Evolutionary conservation across 1,140 invertebrate species (phyloP).

Genomic region (Spodoptera frugiperda): DNA sequence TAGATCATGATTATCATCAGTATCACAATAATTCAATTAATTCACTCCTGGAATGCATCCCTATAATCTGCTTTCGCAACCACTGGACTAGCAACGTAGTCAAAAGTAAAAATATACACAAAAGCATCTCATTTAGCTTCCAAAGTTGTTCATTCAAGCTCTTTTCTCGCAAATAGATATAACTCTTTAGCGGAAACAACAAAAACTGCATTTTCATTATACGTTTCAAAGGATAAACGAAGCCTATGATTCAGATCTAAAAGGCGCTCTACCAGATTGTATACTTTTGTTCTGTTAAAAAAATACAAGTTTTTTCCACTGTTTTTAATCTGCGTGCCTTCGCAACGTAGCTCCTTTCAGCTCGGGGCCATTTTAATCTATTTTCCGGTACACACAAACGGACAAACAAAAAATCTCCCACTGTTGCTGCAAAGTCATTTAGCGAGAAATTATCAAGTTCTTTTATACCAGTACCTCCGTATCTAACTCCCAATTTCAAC

Average conservation of each 20-base stretch:
- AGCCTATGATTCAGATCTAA: constrained; percentile 34
- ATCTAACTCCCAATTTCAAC: constrained; percentile 22
- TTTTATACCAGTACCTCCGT: neutral
- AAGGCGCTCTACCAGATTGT: constrained; percentile 60
- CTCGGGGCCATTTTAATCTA: constrained; percentile 78
- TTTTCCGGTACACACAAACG: constrained; percentile 72
- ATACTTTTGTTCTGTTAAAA: constrained; percentile 63
- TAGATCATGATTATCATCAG: too few species aligned
- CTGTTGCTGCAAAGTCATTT: constrained; percentile 68
- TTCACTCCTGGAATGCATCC: too few species aligned
- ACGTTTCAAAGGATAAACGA: constrained; percentile 42
- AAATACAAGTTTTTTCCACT: constrained; percentile 67
- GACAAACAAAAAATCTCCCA: constrained; percentile 63
- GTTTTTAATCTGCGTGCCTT: constrained; percentile 79
- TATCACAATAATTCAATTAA: too few species aligned
- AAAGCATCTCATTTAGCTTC: neutral
- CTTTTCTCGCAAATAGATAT: neutral
- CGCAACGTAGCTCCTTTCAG: constrained; percentile 71
- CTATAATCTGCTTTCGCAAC: too few species aligned
- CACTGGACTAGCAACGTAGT: too few species aligned
- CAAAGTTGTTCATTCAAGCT: neutral
- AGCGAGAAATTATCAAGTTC: constrained; percentile 57
- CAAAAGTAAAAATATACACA: neutral
- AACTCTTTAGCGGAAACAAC: neutral
- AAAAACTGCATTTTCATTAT: constrained; percentile 40